Evolutionary conservation across 37 sponge, comb jelly and placozoan species (phyloP), one percentile per base, ranked within the genome.

Genomic region (Hexactinellida sp.): DNA sequence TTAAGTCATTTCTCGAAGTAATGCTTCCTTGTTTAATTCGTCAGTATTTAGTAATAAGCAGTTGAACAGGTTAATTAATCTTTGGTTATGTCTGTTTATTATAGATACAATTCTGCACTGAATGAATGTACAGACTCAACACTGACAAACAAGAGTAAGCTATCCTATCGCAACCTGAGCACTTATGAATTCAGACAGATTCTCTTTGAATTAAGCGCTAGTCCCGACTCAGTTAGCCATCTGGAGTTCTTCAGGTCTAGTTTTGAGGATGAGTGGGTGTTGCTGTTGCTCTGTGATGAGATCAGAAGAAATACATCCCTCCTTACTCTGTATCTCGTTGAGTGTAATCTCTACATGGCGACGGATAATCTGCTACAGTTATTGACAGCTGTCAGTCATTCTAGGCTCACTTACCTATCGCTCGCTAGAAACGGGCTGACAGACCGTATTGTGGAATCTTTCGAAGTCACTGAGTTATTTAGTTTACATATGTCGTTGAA

Each of bases 261-360:
- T 63, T 63, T 63, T 63, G 76, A 63, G 30, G 30, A 63, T 63
- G 76, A 63, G 34, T 63, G 76, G 76, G 76, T 63, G 76, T n/a
- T 63, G 3, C 28, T 63, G 13, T 28, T 25, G 21, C 34, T 63
- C 5, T 63, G 76, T 63, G 76, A 63, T 63, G 76, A 63, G 13
- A n/a, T 63, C 34, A 63, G 76, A 28, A 63, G 21, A n/a, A 63
- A 63, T 63, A 63, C 3, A 63, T 7, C 3, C 13, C 76, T 63
- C 5, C 25, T 7, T n/a, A 63, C 76, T 63, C 76, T 63, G 32
- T n/a, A 63, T 28, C 76, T 63, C 30, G 30, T 63, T 32, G 76
- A 63, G 34, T 63, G 76, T 63, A n/a, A 10, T 28, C 30, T 63
- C 28, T 63, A 23, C 13, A 23, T 63, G 25, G 76, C 34, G 5